Conservation (phyloP, 2,888 invertebrate species). For the Camptogramma bilineatum region DNA sequence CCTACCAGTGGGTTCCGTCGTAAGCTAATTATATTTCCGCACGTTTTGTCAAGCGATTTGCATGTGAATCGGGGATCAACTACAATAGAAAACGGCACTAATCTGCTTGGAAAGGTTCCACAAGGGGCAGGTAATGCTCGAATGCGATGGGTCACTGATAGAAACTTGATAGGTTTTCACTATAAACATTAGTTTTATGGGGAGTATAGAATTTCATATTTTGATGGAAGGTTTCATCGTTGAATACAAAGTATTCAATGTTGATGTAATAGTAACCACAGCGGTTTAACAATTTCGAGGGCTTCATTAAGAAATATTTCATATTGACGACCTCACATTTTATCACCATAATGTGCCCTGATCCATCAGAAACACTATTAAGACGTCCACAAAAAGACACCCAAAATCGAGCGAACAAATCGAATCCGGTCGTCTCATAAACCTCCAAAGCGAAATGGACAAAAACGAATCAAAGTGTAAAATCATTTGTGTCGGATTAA, state of each 20-base stretch:
- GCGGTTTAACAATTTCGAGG: constrained; percentile 1
- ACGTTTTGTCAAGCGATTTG: constrained; percentile 80
- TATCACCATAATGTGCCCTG: constrained; percentile 28
- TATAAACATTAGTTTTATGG: constrained; percentile 72
- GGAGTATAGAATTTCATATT: constrained; percentile 71
- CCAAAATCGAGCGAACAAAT: constrained; percentile 43
- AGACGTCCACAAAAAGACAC: constrained; percentile 42
- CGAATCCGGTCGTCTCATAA: constrained; percentile 59
- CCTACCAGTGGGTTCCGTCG: constrained; percentile 51
- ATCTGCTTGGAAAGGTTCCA: constrained; percentile 63
- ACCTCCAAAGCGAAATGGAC: constrained; percentile 72
- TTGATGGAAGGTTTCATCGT: constrained; percentile 61
- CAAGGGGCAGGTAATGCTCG: constrained; percentile 58
- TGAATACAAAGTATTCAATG: constrained; percentile 43
- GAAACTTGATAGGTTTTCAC: constrained; percentile 80
- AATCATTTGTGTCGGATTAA: constrained; percentile 83
- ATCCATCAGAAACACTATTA: constrained; percentile 38
- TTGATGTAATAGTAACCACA: constrained; percentile 13
- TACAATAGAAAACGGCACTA: constrained; percentile 73
- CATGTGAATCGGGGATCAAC: constrained; percentile 75
- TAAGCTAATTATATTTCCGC: constrained; percentile 85
- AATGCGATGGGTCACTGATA: constrained; percentile 62
- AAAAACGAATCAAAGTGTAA: constrained; percentile 81
- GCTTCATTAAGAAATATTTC: constrained; percentile 4
- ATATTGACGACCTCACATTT: constrained; percentile 14